Percentiles rank a stretch among this genome's conserved stretches.
phyloP scores from a whole-genome alignment of 1,140 invertebrate genomes.

The Centruroides vittatus region DNA sequence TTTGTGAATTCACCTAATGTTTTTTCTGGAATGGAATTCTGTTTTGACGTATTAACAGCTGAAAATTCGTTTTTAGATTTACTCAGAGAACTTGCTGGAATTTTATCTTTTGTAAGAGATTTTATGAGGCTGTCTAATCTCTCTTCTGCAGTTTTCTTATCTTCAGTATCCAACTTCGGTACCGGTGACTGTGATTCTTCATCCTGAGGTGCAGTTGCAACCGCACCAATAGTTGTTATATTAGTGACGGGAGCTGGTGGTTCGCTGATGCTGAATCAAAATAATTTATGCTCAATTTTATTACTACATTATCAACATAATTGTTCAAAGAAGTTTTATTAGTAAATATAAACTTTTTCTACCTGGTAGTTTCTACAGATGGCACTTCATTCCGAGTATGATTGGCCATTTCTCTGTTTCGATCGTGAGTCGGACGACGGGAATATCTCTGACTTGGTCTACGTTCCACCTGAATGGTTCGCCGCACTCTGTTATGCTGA shows the following conservation, averaged over 20 bases:
- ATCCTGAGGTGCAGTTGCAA: not conserved
- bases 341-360: too few relatives aligned
- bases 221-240: too few relatives aligned
- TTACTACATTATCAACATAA: too few relatives aligned
- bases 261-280: too few relatives aligned
- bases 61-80: conserved; percentile 9
- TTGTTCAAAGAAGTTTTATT: too few relatives aligned
- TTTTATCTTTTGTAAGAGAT: conserved; percentile 40
- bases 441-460: conserved; percentile 92
- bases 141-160: conserved; percentile 32
- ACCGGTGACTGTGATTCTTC: too few relatives aligned
- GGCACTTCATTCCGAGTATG: too few relatives aligned
- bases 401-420: too few relatives aligned
- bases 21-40: not conserved
- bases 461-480: conserved; percentile 88
- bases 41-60: not conserved
- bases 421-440: conserved; percentile 35
- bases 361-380: too few relatives aligned
- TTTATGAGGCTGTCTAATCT: conserved; percentile 48
- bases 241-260: too few relatives aligned
- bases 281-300: too few relatives aligned
- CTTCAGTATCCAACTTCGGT: too few relatives aligned
- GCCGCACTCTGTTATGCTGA: conserved; percentile 58
- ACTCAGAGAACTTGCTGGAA: conserved; percentile 8
- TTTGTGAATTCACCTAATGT: not conserved